These are phyloP conservation scores for Pammene aurita DNA, from an alignment of 2,888 invertebrate genomes.

Conservation along the genomic window DNA sequence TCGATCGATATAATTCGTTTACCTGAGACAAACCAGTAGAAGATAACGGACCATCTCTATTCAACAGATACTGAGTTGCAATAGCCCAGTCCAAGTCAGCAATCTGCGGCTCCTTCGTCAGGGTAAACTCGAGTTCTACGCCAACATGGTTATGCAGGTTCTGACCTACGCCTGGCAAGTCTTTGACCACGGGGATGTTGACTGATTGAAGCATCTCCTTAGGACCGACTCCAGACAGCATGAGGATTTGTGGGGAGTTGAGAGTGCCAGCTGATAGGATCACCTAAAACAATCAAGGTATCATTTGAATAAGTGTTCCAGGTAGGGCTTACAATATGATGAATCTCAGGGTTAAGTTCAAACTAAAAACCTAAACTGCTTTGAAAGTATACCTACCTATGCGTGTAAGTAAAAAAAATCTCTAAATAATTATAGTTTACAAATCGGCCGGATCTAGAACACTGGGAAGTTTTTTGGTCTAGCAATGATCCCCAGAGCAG, in stretches of 20 bases:
- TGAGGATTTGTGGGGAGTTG: conserved; percentile 86
- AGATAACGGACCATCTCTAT: conserved; percentile 84
- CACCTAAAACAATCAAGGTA: conserved; percentile 58
- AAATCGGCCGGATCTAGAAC: too few species aligned
- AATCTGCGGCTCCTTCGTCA: conserved; percentile 76
- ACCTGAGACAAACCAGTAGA: conserved; percentile 87
- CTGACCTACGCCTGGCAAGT: conserved; percentile 87
- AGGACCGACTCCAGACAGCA: conserved; percentile 87
- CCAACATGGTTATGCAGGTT: conserved; percentile 88
- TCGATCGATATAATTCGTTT: conserved; percentile 9
- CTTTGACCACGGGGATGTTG: conserved; percentile 83
- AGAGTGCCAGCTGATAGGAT: conserved; percentile 85
- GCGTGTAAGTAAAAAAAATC: too few species aligned
- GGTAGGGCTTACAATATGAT: background rate
- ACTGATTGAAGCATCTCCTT: conserved; percentile 82
- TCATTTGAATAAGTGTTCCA: background rate
- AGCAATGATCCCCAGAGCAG: too few species aligned
- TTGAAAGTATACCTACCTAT: too few species aligned
- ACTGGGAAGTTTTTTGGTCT: too few species aligned
- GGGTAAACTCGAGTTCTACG: conserved; percentile 81
- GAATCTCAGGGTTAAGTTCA: too few species aligned
- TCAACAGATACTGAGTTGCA: conserved; percentile 84
- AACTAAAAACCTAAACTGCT: too few species aligned
- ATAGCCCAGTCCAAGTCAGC: conserved; percentile 85
- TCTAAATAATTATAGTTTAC: too few species aligned